Conservation (phyloP, 1,140 invertebrate genomes). For the Macrostomum lignano region DNA sequence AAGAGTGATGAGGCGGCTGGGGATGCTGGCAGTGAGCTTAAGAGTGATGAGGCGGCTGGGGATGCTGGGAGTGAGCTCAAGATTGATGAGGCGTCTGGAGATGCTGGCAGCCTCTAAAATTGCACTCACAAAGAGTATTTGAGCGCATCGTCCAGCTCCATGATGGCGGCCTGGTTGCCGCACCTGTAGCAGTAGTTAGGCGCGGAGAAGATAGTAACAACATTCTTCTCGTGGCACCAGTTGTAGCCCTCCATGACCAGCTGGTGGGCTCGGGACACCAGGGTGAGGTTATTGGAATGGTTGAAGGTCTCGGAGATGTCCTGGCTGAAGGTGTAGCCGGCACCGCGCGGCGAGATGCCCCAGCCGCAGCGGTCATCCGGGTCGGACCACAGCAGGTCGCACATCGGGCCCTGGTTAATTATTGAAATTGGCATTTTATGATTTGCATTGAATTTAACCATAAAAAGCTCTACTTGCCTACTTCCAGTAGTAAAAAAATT, state of each 20-base stretch:
- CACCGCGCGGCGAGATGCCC: constrained; percentile 94
- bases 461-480: too few relatives aligned
- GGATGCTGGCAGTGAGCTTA: too few relatives aligned
- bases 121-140: constrained; percentile 99
- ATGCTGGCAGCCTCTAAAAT: too few relatives aligned
- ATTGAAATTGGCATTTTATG: too few relatives aligned
- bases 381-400: constrained; percentile 59
- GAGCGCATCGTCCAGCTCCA: constrained; percentile 97
- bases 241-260: constrained; percentile 98
- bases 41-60: too few relatives aligned
- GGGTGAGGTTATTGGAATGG: constrained; percentile 85
- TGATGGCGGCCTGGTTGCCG: constrained; percentile 97
- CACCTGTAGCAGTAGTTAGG: constrained; percentile 99
- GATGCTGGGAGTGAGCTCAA: too few relatives aligned
- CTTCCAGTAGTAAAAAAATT: too few relatives aligned
- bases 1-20: too few relatives aligned
- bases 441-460: too few relatives aligned
- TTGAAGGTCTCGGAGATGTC: constrained; percentile 99
- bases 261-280: constrained; percentile 93
- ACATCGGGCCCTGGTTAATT: constrained; percentile 49
- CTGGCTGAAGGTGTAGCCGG: constrained; percentile 95
- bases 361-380: constrained; percentile 81
- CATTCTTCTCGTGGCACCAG: constrained; percentile 97
- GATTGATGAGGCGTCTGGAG: too few relatives aligned
- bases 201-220: constrained; percentile 96